Conservation (phyloP, 2,888 invertebrate species). For the Dysmachus trigonus region DNA sequence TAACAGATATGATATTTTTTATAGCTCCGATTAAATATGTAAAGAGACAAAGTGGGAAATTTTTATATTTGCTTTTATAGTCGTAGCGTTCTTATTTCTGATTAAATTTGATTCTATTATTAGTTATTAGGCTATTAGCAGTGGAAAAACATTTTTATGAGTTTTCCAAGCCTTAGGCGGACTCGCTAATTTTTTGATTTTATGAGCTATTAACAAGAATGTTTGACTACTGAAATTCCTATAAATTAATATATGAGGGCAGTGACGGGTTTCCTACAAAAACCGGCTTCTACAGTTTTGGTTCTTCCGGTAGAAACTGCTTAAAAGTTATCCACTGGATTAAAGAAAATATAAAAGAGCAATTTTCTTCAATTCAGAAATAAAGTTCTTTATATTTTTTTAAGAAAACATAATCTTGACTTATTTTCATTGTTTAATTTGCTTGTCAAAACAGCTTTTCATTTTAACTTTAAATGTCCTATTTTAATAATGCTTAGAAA, state of each 20-base stretch:
- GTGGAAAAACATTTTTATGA: neutral
- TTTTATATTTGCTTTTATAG: neutral
- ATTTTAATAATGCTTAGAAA: too few species aligned
- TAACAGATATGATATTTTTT: neutral
- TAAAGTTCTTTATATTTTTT: too few species aligned
- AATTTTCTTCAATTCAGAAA: too few species aligned
- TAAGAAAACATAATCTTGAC: too few species aligned
- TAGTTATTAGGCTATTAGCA: neutral
- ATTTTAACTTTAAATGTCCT: too few species aligned
- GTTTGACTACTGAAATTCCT: neutral
- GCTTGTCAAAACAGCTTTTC: too few species aligned
- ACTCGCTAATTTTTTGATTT: neutral
- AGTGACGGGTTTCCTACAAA: too few species aligned
- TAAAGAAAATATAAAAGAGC: too few species aligned
- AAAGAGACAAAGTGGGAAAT: neutral
- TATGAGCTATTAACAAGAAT: neutral
- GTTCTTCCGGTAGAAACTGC: neutral
- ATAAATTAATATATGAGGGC: neutral
- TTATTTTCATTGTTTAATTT: too few species aligned
- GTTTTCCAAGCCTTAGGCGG: neutral
- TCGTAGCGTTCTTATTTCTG: neutral
- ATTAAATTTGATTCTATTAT: neutral
- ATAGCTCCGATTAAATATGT: neutral
- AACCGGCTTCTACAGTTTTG: neutral
- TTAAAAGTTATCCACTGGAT: too few species aligned